Evolutionary conservation across 2,888 invertebrate genomes (phyloP).

Genomic region (Tigriopus californicus): DNA sequence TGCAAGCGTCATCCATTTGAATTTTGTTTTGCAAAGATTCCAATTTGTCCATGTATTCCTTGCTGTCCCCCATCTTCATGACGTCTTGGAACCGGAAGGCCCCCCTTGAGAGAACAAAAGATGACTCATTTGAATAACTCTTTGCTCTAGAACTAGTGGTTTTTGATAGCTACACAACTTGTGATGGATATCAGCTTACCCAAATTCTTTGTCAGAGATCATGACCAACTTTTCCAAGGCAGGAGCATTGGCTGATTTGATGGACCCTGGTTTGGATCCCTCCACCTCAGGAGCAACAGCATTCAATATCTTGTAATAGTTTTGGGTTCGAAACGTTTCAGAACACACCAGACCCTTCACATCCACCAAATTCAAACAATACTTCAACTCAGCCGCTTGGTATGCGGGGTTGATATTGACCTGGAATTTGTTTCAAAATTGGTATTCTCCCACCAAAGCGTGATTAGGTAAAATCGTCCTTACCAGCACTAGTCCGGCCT

Average conservation of each 20-base stretch:
- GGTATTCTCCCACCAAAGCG: background rate
- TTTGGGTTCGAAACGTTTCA: slow-evolving; percentile 39
- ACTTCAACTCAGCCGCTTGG: slow-evolving; percentile 45
- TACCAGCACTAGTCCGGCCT: slow-evolving; percentile 45
- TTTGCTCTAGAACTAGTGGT: slow-evolving; percentile 30
- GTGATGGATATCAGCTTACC: background rate
- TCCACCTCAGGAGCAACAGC: slow-evolving; percentile 40
- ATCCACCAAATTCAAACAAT: slow-evolving; percentile 48
- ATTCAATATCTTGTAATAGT: slow-evolving; percentile 45
- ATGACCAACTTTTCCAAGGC: slow-evolving; percentile 39
- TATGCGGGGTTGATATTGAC: slow-evolving; percentile 61
- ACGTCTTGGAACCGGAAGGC: slow-evolving; percentile 31
- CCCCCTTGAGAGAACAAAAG: slow-evolving; percentile 27
- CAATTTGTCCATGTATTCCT: slow-evolving; percentile 25
- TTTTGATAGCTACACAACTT: slow-evolving; percentile 31
- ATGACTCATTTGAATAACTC: slow-evolving; percentile 19
- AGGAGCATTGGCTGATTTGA: slow-evolving; percentile 33
- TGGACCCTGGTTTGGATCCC: slow-evolving; percentile 29
- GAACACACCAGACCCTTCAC: slow-evolving; percentile 46
- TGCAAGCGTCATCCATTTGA: slow-evolving; percentile 45
- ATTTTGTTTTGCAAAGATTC: slow-evolving; percentile 34
- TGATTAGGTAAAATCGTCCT: slow-evolving; percentile 29
- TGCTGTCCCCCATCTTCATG: slow-evolving; percentile 28
- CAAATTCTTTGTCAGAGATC: slow-evolving; percentile 20
- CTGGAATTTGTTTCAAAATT: no score